Evolutionary conservation across 2,797 vertebrate species (phyloP), one percentile per base, ranked within the genome.

Genomic region (Ptychobarbus kaznakovi): DNA sequence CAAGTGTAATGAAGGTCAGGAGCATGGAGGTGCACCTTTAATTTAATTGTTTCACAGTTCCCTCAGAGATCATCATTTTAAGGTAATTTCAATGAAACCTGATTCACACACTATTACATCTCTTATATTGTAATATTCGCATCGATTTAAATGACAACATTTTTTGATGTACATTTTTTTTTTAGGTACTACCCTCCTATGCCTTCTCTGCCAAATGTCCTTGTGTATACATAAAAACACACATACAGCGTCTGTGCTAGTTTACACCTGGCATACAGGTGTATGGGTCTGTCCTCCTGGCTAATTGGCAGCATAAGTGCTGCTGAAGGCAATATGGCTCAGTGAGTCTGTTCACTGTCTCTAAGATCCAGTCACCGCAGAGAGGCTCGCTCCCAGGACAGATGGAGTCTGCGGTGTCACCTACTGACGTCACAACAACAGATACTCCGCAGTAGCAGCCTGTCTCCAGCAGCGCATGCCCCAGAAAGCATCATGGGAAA

Each of bases 331-430:
- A 84, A 38, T 82, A 58, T 79, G 70, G 40, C 63, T 87, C 63
- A 66, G 42, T 82, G 82, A 85, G 58, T 90, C 89, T 93, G 91
- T 91, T 81, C 92, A 89, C 90, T 91, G 90, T 92, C 87, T 90
- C 80, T 88, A 91, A 81, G 83, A 84, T 88, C 89, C 89, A 90
- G 74, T 72, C 76, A 80, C 83, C 42, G 66, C 76, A 92, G 91
- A 90, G 88, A 93, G 92, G 89, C 88, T 86, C 90, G 87, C 88
- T 83, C 86, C 81, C 84, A 84, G 89, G 89, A 93, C 93, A 94
- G 91, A 93, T 92, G 89, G 91, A 87, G 83, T 81, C 83, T 85
- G 84, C 91, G 88, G 84, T 88, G 61, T 94, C 91, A 92, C 87
- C 53, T 76, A 80, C 86, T 92, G 91, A 93, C 90, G 87, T 93